Conservation (phyloP, 1,140 invertebrate genomes). For the Drosophila carrolli region DNA sequence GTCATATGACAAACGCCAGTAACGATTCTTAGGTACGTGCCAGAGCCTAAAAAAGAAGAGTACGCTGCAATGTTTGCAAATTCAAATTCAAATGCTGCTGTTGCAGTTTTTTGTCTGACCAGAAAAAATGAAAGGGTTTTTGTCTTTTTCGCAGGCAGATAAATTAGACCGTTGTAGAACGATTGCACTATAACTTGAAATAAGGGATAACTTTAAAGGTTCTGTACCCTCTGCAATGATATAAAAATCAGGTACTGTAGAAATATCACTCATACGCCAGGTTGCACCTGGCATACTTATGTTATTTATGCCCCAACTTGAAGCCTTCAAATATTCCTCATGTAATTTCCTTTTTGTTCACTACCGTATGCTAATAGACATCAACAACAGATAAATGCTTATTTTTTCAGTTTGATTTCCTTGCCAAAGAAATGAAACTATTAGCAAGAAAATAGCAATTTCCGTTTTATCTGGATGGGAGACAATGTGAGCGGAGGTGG, state of each 20-base stretch:
- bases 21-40: slow-evolving; percentile 38
- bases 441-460: slow-evolving; percentile 62
- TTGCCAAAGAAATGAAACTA: slow-evolving; percentile 63
- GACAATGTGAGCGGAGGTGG: slow-evolving; percentile 5
- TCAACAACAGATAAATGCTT: slow-evolving; percentile 39
- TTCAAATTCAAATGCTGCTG: slow-evolving; percentile 1
- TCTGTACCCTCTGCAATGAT: no score
- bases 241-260: no score
- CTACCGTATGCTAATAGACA: neutral
- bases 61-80: slow-evolving; percentile 9
- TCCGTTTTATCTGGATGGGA: slow-evolving; percentile 60
- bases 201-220: no score
- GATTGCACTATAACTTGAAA: no score
- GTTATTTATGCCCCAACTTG: no score
- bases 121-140: neutral
- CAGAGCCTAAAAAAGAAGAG: neutral
- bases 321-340: neutral
- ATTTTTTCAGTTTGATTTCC: slow-evolving; percentile 72
- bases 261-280: slow-evolving; percentile 2
- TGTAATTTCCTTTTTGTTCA: slow-evolving; percentile 3
- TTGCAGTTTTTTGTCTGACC: neutral
- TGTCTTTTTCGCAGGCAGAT: no score
- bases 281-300: slow-evolving; percentile 1
- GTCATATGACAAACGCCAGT: slow-evolving; percentile 40
- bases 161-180: no score